phyloP scores from a whole-genome alignment of 2,888 invertebrate genomes.

The Himalopsyche japonica region DNA sequence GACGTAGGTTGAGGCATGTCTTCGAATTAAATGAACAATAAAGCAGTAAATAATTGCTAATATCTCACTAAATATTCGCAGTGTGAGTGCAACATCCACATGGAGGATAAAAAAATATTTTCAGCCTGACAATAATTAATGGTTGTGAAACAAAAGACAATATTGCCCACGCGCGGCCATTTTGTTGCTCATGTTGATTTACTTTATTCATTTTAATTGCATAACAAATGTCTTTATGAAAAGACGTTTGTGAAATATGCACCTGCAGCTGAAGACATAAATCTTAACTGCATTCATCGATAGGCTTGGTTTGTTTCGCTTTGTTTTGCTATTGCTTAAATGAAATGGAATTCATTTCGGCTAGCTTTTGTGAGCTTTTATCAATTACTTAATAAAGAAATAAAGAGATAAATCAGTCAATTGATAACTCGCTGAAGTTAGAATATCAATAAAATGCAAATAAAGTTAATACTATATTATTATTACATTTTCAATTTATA shows the following conservation, averaged over 20 bases:
- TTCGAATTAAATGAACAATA: background rate
- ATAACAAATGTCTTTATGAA: conserved; percentile 1
- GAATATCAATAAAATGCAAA: background rate
- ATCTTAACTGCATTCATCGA: background rate
- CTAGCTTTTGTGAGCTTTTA: background rate
- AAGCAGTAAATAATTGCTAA: background rate
- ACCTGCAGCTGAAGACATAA: background rate
- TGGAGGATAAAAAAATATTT: background rate
- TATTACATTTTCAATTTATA: background rate
- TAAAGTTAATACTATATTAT: background rate
- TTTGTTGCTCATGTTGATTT: background rate
- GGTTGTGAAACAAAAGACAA: background rate
- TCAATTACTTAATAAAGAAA: background rate
- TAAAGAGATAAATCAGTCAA: background rate
- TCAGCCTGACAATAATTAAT: background rate
- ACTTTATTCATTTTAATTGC: background rate
- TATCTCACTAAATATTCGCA: background rate
- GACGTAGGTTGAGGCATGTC: background rate
- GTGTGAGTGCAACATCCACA: background rate
- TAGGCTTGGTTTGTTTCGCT: background rate
- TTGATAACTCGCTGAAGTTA: background rate
- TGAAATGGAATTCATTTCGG: background rate
- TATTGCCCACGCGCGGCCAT: background rate
- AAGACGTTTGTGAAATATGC: background rate
- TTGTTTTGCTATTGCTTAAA: background rate